phyloP scores from a whole-genome alignment of 2,888 invertebrate genomes.

The Eilema sororculum region DNA sequence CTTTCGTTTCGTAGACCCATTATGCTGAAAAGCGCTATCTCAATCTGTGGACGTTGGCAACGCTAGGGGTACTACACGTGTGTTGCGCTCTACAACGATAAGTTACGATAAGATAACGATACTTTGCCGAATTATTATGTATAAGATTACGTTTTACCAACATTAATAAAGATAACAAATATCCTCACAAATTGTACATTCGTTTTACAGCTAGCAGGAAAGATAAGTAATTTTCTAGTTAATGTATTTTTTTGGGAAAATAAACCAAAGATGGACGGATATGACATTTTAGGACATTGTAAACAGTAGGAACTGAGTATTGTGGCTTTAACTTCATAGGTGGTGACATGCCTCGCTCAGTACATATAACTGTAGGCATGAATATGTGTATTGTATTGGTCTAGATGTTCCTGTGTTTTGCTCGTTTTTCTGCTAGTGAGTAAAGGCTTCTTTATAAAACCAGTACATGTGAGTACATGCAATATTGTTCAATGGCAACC shows the following conservation, averaged over 20 bases:
- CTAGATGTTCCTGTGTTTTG: background rate
- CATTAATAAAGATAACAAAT: slow-evolving; percentile 24
- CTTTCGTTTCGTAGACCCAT: too few species aligned
- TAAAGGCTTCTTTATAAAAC: background rate
- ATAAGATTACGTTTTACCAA: slow-evolving; percentile 13
- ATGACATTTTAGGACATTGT: slow-evolving; percentile 15
- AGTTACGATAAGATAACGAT: slow-evolving; percentile 2
- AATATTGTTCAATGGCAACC: background rate
- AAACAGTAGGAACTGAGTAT: slow-evolving; percentile 33
- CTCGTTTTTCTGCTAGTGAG: background rate
- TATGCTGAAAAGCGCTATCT: background rate
- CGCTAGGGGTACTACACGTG: background rate
- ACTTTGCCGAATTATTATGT: slow-evolving; percentile 31
- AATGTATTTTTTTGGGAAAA: slow-evolving; percentile 41
- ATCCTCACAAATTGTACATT: slow-evolving; percentile 10
- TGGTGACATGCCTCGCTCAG: background rate
- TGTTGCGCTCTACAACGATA: background rate
- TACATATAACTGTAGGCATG: background rate
- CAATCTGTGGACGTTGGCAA: background rate
- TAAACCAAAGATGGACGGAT: slow-evolving; percentile 31
- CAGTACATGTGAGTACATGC: background rate
- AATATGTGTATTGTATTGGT: background rate
- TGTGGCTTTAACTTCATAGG: background rate
- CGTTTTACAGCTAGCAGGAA: background rate
- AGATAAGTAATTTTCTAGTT: slow-evolving; percentile 19